Conservation (phyloP, 2,888 invertebrate species). For the Archips crataeganus region DNA sequence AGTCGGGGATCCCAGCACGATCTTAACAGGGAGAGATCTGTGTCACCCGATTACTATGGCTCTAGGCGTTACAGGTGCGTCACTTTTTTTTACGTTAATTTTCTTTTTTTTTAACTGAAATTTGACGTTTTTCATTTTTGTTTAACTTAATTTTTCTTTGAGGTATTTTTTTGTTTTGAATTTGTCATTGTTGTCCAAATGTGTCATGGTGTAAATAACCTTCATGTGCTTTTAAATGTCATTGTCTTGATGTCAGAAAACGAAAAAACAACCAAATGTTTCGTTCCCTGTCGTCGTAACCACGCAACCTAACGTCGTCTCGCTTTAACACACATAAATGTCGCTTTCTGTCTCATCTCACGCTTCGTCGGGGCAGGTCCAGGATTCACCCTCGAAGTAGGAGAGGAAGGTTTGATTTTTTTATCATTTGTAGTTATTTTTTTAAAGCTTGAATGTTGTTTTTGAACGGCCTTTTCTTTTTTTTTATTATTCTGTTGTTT, state of each 20-base stretch:
- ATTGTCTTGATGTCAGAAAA: conserved; percentile 39
- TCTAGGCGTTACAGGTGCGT: conserved; percentile 92
- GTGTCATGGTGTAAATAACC: conserved; percentile 34
- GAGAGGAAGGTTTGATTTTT: conserved; percentile 82
- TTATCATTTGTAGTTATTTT: conserved; percentile 55
- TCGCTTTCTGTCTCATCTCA: conserved; percentile 82
- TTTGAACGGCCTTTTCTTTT: conserved; percentile 50
- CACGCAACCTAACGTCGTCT: conserved; percentile 63
- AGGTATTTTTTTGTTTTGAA: conserved; percentile 32
- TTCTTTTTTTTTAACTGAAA: conserved; percentile 18
- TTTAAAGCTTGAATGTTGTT: conserved; percentile 52
- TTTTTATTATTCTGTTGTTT: neutral
- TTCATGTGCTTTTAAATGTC: conserved; percentile 47
- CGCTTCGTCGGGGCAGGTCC: conserved; percentile 78
- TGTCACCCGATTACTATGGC: conserved; percentile 90
- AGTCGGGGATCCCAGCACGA: conserved; percentile 92
- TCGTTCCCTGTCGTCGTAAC: conserved; percentile 47
- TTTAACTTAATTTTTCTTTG: neutral
- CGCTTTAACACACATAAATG: conserved; percentile 84
- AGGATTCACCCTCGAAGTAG: conserved; percentile 81
- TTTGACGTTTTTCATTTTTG: conserved; percentile 2
- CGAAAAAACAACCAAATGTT: neutral
- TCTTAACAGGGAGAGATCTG: conserved; percentile 87
- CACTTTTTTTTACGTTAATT: neutral
- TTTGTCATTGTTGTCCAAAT: conserved; percentile 10